A percentile compares a stretch with the other conserved stretches of the same genome.
Evolutionary conservation across 2,113 vertebrate genomes (phyloP).

Genomic region (Struthidea cinerea): DNA sequence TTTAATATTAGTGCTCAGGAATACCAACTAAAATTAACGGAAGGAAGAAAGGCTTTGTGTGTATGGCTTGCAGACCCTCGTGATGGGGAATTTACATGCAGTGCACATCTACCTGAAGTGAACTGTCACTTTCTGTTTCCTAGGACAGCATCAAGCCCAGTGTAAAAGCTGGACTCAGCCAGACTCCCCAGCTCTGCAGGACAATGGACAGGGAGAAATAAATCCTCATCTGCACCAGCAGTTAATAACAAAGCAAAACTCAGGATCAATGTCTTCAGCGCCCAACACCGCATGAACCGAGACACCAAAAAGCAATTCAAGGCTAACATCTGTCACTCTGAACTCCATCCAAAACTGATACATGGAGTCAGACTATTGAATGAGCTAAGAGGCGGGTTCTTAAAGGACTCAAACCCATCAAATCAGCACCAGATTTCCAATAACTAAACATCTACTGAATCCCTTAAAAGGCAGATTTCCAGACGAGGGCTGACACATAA

Average conservation of each 20-base stretch:
- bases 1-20: background rate
- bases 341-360: background rate
- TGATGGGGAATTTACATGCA: background rate
- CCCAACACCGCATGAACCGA: background rate
- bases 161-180: background rate
- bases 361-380: slow-evolving; percentile 29
- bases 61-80: background rate
- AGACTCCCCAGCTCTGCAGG: background rate
- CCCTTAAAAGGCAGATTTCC: background rate
- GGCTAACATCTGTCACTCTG: background rate
- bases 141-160: background rate
- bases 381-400: background rate
- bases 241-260: background rate
- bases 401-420: background rate
- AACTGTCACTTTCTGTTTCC: background rate
- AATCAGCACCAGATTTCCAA: slow-evolving; percentile 6
- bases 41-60: background rate
- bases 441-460: background rate
- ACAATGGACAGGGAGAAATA: background rate
- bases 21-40: background rate
- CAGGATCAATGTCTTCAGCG: background rate
- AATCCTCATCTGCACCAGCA: background rate
- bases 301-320: background rate
- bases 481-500: background rate
- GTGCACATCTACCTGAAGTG: background rate